Base-by-base conservation (phyloP, 2,888 invertebrate species). In the Rhaphigaster nebulosa region DNA sequence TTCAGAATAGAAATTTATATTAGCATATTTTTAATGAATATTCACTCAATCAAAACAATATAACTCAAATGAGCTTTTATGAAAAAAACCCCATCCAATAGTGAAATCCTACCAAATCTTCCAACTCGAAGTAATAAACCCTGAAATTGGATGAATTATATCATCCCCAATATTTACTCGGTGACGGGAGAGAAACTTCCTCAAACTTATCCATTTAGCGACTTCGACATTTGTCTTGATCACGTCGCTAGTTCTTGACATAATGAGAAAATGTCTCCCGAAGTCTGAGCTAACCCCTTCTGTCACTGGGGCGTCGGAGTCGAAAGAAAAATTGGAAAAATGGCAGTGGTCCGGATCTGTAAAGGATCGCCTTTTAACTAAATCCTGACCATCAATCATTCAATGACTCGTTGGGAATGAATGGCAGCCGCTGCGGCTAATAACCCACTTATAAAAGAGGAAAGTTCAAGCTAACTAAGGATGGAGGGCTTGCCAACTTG, bases 131-230 rank as follows among this genome's bases (percentile, higher is more conserved):
- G 70, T 76, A 38, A 76, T 76, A 76, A 76, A 23, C 20, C 70
- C 70, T 76, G 38, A 76, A 76, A 76, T 76, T 76, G 70, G 70
- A 76, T 76, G 20, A 76, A 34, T 76, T 76, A 76, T 76, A 76
- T 76, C 34, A 76, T 34, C 38, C 70, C 20, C 8, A 23, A 76
- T 76, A 76, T 76, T 76, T 38, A 34, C 70, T 76, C 34, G 1
- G 70, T 0, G 34, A 10, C 34, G 34, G 13, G 38, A 23, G 34
- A 76, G 70, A 38, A 76, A 76, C 70, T 76, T 84, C 15, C 41
- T 84, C 26, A 84, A 84, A 84, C 84, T 84, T 84, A 84, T 84
- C 84, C 84, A 84, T 84, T 84, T 45, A 84, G 45, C 41, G n/a
- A 84, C 45, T 84, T 84, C 45, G 45, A 50, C 84, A 84, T 84